Conservation (phyloP, 2,797 vertebrate species). For the Notoglanidium macrostoma region DNA sequence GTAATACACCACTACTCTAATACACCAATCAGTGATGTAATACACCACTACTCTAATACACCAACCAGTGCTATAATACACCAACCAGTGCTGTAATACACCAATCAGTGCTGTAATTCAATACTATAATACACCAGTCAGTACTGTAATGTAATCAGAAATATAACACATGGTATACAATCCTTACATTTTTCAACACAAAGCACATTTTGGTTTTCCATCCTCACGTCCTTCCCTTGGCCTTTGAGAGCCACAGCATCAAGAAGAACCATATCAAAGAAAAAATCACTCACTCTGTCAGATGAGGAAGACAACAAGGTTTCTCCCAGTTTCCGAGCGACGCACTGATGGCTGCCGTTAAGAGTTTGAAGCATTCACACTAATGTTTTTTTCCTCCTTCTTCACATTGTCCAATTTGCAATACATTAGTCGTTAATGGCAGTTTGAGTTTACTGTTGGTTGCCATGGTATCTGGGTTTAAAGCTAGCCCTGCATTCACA, state of each 20-base stretch:
- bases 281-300: neutral
- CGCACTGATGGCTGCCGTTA: neutral
- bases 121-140: no score
- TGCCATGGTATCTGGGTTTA: slow-evolving; percentile 6
- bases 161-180: neutral
- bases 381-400: neutral
- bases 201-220: neutral
- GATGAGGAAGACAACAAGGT: neutral
- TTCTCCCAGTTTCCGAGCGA: neutral
- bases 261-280: neutral
- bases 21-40: no score
- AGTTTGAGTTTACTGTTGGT: neutral
- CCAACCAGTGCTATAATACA: no score
- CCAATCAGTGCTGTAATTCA: no score
- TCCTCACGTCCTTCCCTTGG: neutral
- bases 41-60: no score
- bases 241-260: neutral
- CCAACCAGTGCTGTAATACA: no score
- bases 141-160: neutral
- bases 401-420: neutral
- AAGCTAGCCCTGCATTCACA: neutral
- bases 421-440: neutral
- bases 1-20: no score
- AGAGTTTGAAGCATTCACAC: neutral
- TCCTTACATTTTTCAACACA: neutral